Conservation (phyloP, 2,797 vertebrate species). For the Sebastes ruberrimus region DNA sequence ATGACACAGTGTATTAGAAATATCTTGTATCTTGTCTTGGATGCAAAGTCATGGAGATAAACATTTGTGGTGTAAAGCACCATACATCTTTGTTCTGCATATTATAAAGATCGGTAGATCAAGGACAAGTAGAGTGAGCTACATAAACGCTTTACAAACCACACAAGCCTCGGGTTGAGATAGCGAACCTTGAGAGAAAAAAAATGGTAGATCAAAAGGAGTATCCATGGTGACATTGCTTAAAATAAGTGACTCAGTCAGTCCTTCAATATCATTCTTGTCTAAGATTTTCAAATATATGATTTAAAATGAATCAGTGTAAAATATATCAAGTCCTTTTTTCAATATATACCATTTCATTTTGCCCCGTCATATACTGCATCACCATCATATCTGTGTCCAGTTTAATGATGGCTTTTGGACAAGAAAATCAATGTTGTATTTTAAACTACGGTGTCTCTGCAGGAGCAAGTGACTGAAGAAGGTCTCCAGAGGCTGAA, state of each 20-base stretch:
- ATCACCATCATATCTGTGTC: background rate
- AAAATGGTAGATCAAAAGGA: background rate
- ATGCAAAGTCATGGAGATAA: background rate
- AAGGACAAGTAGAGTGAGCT: background rate
- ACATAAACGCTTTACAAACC: background rate
- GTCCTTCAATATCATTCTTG: background rate
- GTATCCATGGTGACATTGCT: slow-evolving; percentile 64
- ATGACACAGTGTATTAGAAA: background rate
- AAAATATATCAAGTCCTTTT: background rate
- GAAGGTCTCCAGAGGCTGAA: slow-evolving; percentile 87
- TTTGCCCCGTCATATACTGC: background rate
- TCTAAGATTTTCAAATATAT: background rate
- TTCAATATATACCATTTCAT: background rate
- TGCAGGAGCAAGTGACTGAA: slow-evolving; percentile 84
- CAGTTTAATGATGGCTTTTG: background rate
- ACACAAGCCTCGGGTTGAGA: background rate
- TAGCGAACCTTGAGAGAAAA: background rate
- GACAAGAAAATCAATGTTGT: background rate
- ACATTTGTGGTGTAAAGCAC: background rate
- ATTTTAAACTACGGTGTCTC: background rate
- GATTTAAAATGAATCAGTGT: background rate
- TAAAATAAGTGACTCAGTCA: slow-evolving; percentile 53
- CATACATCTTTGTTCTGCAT: background rate
- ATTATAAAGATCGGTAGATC: background rate
- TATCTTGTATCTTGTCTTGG: background rate